Base-by-base conservation (phyloP, 2,113 vertebrate genomes). In the Argyrosomus japonicus region DNA sequence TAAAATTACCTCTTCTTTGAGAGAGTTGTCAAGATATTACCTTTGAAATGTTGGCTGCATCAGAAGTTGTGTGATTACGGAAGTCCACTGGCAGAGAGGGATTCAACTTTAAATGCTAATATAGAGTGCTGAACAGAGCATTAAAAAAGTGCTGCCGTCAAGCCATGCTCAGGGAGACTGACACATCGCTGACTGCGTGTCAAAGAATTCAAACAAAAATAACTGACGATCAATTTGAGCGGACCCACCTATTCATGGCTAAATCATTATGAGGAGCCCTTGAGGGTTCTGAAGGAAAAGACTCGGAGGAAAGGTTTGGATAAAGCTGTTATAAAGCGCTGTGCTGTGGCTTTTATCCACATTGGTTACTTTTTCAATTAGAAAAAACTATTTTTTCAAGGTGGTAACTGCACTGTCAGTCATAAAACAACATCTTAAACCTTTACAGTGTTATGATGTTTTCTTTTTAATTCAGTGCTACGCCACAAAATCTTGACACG, bases 141-240 rank as follows among this genome's bases (percentile, higher is more conserved):
- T 77, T 90, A 88, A 87, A 88, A 88, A 88, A 75, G 80, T 75
- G 88, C 88, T 88, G 85, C 64, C 23, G n/a, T 79, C 76, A 79
- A 79, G 74, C 71, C 19, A 40, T 25, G 77, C 77, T 72, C 70
- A 65, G 67, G 68, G 75, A 74, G 85, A 86, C 80, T 82, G 91
- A 91, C 90, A 88, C 69, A 87, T 78, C 71, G 71, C 83, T 90
- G 89, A 94, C 88, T 77, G 63, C 18, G 58, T 88, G 83, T 84
- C 83, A 86, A 56, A 79, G 85, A 86, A 88, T 87, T 90, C 68
- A 83, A 87, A 83, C 57, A 83, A 87, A 40, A 93, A 83, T 80
- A 89, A 89, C 89, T 51, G 47, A 83, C 47, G 60, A 86, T 93
- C 87, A 91, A 85, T 92, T 81, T 88, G 75, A 88, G 21, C 79